Base-by-base conservation (phyloP, 1,140 invertebrate species). In the Cydia splendana region DNA sequence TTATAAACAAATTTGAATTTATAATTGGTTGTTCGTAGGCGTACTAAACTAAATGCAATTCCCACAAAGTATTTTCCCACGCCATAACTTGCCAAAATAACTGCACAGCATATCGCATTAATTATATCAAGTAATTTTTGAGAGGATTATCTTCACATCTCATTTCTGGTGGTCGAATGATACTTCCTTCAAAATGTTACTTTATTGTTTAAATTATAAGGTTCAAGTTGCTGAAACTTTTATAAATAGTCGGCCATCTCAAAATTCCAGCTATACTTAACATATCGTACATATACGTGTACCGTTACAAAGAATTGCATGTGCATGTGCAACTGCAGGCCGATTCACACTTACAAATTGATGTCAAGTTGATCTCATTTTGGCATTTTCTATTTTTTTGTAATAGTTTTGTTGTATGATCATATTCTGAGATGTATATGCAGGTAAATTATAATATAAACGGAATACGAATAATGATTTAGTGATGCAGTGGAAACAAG, bases 191-290 rank as follows among this genome's bases (percentile, higher is more conserved):
- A 24, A 24, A 20, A 18, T 1, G 9, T 24, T n/a, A 10, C 57
- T 62, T 24, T 24, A 12, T n/a, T 24, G 18, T 62, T 62, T 12
- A 20, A 12, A 62, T 12, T 12, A 62, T 18, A 62, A 62, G 20
- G 57, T 62, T 24, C 20, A 62, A 24, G 0, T 62, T 62, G 18
- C 5, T 18, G 20, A 24, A 24, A 62, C 18, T 24, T n/a, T 24
- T 62, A 24, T 62, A 20, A 62, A 10, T 20, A 24, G 57, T 62
- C 20, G 10, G 18, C 5, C 20, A n/a, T 24, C 53, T 57, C 20
- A 62, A 62, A 62, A 53, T 53, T 53, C 51, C 51, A 53, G 51
- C 51, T 18, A 62, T 62, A 62, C 57, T 62, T 62, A 12, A 62
- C 18, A 24, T 62, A 62, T 62, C 20, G 18, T 62, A 24, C 24